Percentiles rank a stretch among this genome's conserved stretches.
These are phyloP conservation scores for Arbacia lixula DNA, from an alignment of 53 echinoderm and acorn worm genomes.

Conservation along the genomic window DNA sequence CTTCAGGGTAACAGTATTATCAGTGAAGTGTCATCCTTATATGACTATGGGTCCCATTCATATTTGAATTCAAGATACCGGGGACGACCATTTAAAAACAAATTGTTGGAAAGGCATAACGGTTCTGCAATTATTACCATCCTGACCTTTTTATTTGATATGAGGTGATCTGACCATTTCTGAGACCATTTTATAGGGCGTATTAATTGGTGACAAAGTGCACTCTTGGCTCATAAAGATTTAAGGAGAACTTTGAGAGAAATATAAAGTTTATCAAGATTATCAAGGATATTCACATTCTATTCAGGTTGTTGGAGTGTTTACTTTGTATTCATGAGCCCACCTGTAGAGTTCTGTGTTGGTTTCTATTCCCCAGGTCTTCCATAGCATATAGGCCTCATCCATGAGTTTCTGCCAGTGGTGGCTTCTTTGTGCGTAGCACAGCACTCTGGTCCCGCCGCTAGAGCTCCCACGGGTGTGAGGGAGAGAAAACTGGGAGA, in stretches of 20 bases:
- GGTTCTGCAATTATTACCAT: no score
- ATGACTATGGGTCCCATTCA: no score
- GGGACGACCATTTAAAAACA: not conserved
- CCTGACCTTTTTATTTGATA: no score
- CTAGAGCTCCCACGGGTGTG: constrained; percentile 16
- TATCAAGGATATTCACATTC: no score
- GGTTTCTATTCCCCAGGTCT: constrained; percentile 5
- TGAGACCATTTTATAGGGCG: not conserved
- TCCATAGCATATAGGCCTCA: constrained; percentile 20
- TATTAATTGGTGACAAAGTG: no score
- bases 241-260: no score
- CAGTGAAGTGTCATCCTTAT: no score
- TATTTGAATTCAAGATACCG: no score
- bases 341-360: not conserved
- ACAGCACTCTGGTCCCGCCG: not conserved
- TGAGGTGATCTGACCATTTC: not conserved
- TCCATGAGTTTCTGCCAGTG: not conserved
- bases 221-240: no score
- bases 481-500: not conserved
- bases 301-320: no score
- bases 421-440: not conserved
- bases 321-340: not conserved
- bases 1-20: no score
- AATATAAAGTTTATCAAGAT: no score
- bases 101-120: not conserved